Percentiles rank a stretch among this genome's conserved stretches.
Conservation (phyloP, 2,113 vertebrate species). For the Catharus fuscescens region DNA sequence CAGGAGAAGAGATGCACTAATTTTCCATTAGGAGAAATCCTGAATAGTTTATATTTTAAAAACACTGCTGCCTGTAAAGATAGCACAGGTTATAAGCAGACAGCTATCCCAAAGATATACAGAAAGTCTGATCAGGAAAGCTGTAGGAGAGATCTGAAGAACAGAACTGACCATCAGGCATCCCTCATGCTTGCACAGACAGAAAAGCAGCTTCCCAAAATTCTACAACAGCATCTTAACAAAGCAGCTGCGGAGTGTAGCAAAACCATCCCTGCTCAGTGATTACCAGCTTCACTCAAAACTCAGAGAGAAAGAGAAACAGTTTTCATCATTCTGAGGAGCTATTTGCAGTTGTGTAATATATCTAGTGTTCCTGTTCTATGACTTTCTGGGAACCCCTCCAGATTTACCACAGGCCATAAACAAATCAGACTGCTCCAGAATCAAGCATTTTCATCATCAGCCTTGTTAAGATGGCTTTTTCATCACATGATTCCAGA, state of each 20-base stretch:
- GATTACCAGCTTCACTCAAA: not conserved
- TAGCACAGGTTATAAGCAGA: not conserved
- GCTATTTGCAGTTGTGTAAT: not conserved
- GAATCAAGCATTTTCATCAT: not conserved
- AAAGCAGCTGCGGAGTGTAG: not conserved
- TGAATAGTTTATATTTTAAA: not conserved
- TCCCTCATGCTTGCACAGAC: not conserved
- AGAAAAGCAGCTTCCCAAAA: not conserved
- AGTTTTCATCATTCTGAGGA: not conserved
- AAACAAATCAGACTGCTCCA: not conserved
- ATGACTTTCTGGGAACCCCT: not conserved
- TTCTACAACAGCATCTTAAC: not conserved
- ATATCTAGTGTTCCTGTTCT: not conserved
- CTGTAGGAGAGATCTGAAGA: not conserved
- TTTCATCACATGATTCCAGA: not conserved
- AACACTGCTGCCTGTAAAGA: not conserved
- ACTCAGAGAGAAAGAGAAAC: not conserved
- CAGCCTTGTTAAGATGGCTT: not conserved
- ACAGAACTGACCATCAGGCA: not conserved
- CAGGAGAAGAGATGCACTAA: not conserved
- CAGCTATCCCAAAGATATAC: not conserved
- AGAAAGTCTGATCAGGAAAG: not conserved
- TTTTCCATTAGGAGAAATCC: not conserved
- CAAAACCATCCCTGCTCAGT: not conserved
- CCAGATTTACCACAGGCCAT: not conserved